Conservation (phyloP, 1,140 invertebrate genomes). For the Danaus melanippus region DNA sequence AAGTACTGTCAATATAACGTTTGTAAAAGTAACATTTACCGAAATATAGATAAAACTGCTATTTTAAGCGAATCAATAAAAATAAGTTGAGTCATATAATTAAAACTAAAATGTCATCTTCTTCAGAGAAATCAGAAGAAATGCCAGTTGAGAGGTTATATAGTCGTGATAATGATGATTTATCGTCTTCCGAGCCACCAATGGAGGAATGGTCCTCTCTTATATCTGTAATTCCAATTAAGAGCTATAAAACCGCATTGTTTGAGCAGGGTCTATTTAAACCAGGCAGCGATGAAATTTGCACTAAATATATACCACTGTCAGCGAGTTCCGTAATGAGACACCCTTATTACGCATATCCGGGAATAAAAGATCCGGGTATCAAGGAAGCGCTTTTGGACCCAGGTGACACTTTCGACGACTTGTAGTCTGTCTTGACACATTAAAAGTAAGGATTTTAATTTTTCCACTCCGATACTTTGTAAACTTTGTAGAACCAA, state of each 20-base stretch:
- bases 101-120: not conserved
- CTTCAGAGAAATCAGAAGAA: conserved; percentile 7
- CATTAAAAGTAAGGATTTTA: too few species aligned
- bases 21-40: too few species aligned
- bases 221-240: conserved; percentile 7
- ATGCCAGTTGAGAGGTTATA: conserved; percentile 3
- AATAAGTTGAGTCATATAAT: too few species aligned
- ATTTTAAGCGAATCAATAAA: too few species aligned
- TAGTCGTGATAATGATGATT: not conserved
- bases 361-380: conserved; percentile 61
- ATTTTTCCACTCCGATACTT: too few species aligned
- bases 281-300: conserved; percentile 48
- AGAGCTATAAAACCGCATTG: conserved; percentile 23
- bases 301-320: conserved; percentile 45
- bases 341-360: conserved; percentile 63
- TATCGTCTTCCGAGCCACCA: conserved; percentile 4
- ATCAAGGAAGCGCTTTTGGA: conserved; percentile 52
- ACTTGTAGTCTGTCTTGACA: too few species aligned
- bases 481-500: conserved; percentile 23
- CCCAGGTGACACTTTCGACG: conserved; percentile 11
- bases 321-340: conserved; percentile 61
- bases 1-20: too few species aligned
- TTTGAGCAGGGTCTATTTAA: conserved; percentile 34
- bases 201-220: conserved; percentile 4
- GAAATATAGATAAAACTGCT: too few species aligned